Evolutionary conservation across 2,113 vertebrate species (phyloP), one percentile per base, ranked within the genome.

Genomic region (Peromyscus maniculatus): DNA sequence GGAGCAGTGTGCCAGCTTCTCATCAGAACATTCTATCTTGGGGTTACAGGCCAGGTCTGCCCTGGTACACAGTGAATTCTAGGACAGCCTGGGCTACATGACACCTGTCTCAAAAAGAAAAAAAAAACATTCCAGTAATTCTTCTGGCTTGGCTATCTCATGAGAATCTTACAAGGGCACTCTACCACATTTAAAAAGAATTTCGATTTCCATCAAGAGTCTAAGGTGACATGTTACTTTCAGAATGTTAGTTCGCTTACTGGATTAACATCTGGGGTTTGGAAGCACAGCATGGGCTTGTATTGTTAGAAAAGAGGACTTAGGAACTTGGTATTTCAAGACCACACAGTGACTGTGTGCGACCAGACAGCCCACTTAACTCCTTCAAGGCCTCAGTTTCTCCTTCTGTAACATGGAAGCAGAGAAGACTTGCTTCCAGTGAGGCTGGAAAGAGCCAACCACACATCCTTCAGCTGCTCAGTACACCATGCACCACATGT

Each of bases 171-270:
- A 57, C 7, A 10, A 74, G 43, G 26, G 33, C 8, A n/a, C 39
- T 77, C 21, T 74, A 22, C 31, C 82, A 69, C 62, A 67, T 7
- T 39, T 55, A 12, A 22, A 22, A 28, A 80, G 78, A 93, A 59
- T 92, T 78, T 62, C 15, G 71, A 94, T 82, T 69, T 11, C 22
- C 77, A 33, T 17, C 9, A 90, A 91, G 52, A n/a, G 0, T 36
- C 0, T 31, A 82, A n/a, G 31, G 31, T 36, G 39, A 31, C 17
- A 1, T 39, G 4, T 64, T 86, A 66, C 67, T 67, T 91, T 24
- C 13, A 93, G 80, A 91, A 26, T 6, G 93, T 62, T 21, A 69
- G 39, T 64, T 95, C 62, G 55, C 74, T 75, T 87, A 92, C 39
- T 69, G 9, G n/a, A 49, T 80, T 89, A 82, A 52, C 21, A 31